A percentile compares a stretch with the other conserved stretches of the same genome.
Conservation (phyloP, 1,140 invertebrate genomes). For the Drosophila hydei region DNA sequence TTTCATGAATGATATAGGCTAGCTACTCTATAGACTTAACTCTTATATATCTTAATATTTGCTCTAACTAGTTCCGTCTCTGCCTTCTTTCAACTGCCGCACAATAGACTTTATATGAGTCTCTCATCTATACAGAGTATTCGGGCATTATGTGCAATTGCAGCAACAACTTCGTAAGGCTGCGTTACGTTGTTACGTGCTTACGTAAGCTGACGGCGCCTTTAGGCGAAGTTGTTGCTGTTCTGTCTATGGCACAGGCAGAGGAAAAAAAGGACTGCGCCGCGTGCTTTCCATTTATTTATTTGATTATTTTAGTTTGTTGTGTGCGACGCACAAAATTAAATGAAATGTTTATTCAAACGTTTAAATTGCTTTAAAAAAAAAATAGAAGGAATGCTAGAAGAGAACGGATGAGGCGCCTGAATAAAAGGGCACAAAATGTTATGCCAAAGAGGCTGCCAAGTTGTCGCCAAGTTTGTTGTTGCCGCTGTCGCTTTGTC, state of each 20-base stretch:
- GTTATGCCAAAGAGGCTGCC: conserved; percentile 71
- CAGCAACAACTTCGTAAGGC: conserved; percentile 24
- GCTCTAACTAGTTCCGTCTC: no score
- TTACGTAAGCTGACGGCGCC: conserved; percentile 72
- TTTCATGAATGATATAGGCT: no score
- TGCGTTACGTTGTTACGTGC: conserved; percentile 58
- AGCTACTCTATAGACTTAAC: no score
- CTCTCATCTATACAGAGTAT: conserved; percentile 10
- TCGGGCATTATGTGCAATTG: conserved; percentile 44
- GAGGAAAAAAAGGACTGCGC: conserved; percentile 19
- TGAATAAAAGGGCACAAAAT: conserved; percentile 46
- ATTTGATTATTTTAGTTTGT: conserved; percentile 75
- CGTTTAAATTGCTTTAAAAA: conserved; percentile 74
- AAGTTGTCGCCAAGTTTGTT: conserved; percentile 67
- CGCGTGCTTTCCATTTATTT: conserved; percentile 55
- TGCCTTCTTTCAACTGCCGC: no score
- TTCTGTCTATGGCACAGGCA: conserved; percentile 21
- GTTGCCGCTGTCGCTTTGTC: conserved; percentile 47
- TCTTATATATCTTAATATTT: no score
- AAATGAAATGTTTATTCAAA: conserved; percentile 82
- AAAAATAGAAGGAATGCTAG: conserved; percentile 14
- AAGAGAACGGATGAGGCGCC: conserved; percentile 1
- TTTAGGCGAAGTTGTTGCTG: conserved; percentile 62
- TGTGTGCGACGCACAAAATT: conserved; percentile 63
- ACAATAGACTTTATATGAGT: neutral